Conservation (phyloP, 2,113 vertebrate species). For the Candoia aspera region DNA sequence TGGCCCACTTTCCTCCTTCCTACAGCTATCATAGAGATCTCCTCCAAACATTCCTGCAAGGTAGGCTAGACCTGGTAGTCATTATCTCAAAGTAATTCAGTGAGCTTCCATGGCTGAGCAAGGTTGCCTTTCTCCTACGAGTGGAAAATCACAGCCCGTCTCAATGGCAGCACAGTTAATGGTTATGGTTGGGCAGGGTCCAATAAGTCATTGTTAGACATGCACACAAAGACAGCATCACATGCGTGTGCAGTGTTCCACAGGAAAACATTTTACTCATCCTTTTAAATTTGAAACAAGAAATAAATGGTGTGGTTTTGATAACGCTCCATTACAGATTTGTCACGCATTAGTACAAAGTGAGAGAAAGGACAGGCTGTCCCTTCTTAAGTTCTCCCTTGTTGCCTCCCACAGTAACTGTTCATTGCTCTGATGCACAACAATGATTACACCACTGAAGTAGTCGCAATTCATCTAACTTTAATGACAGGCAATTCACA, state of each 20-base stretch:
- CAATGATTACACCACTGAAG: slow-evolving; percentile 14
- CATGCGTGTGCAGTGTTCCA: background rate
- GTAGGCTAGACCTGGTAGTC: background rate
- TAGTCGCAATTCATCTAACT: slow-evolving; percentile 26
- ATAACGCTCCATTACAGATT: slow-evolving; percentile 13
- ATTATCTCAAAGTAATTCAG: background rate
- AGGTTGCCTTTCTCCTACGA: background rate
- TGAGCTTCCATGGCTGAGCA: background rate
- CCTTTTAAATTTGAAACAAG: background rate
- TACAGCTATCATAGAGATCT: background rate
- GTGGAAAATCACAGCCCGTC: background rate
- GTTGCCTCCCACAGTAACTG: slow-evolving; percentile 5
- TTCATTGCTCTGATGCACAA: slow-evolving; percentile 34
- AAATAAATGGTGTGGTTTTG: background rate
- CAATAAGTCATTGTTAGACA: background rate
- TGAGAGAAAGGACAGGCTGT: background rate
- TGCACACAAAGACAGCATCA: background rate
- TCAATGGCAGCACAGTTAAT: background rate
- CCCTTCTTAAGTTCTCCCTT: background rate
- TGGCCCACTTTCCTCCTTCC: background rate
- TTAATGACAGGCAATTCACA: slow-evolving; percentile 23
- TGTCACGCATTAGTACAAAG: background rate
- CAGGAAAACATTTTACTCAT: background rate
- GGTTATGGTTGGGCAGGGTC: slow-evolving; percentile 6
- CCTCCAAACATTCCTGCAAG: background rate